Evolutionary conservation across 2,113 vertebrate genomes (phyloP), one percentile per base, ranked within the genome.

Genomic region (Myocastor coypus): DNA sequence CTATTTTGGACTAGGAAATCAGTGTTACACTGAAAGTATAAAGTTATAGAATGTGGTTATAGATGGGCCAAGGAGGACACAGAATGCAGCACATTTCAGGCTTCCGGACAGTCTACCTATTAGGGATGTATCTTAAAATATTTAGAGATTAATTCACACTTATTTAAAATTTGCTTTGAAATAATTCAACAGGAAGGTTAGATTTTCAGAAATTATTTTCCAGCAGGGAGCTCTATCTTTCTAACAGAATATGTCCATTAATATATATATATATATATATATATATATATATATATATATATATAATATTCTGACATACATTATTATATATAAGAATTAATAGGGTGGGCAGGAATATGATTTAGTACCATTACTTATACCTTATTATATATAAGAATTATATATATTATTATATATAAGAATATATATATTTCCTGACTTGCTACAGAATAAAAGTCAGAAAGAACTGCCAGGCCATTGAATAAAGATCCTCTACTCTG

Each of bases 111-210:
- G 13, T 11, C 8, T 28, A 61, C 37, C 28, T 87, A 34, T 61
- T 83, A 57, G 32, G 40, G 37, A 73, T 42, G 34, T 3, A 59
- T 16, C 14, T 6, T 59, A 75, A 94, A 90, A 85, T 1, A 34
- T 30, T 52, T 40, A 77, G 50, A 64, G 32, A 71, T 88, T 59
- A 61, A 84, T 40, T 69, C 24, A 24, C 26, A 8, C 28, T 2
- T 69, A 63, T n/a, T 66, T 87, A 83, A 71, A 92, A 63, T 94
- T 87, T 81, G 20, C 34, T 77, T 91, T 91, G 34, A 94, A 68
- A 88, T 61, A 89, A 78, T 50, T 55, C 12, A 22, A n/a, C 17
- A 64, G 37, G 13, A 19, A 42, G 24, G 66, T 16, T 69, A 19
- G 19, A n/a, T 6, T 69, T 69, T n/a, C 66, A 69, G 34, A 16